Percentiles rank a stretch among this genome's conserved stretches.
These are phyloP conservation scores for Cantharis nigra DNA, from an alignment of 2,888 invertebrate genomes.

Conservation along the genomic window DNA sequence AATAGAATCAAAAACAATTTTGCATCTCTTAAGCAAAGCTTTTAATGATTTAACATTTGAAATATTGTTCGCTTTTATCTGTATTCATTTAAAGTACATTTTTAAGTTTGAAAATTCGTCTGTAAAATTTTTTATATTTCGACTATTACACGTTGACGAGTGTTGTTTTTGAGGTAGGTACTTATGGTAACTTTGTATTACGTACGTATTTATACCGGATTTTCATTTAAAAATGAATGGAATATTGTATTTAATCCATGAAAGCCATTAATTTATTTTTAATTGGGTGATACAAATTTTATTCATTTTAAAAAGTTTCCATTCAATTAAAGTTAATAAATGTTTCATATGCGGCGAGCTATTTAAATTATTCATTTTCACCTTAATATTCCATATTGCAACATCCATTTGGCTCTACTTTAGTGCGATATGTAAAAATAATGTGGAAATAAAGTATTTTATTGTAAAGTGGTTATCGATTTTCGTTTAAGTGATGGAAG, in stretches of 20 bases:
- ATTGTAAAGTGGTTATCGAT: constrained; percentile 28
- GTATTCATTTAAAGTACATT: constrained; percentile 11
- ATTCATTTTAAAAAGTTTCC: background rate
- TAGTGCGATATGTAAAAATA: constrained; percentile 28
- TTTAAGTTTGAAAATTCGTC: background rate
- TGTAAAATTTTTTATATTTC: constrained; percentile 7
- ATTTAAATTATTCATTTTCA: constrained; percentile 5
- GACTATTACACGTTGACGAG: background rate
- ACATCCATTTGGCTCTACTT: constrained; percentile 12
- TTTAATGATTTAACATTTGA: constrained; percentile 10
- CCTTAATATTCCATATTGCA: constrained; percentile 14
- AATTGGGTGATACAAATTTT: background rate
- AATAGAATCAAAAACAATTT: constrained; percentile 13
- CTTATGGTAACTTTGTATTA: background rate
- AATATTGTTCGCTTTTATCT: constrained; percentile 3
- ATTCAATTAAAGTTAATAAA: constrained; percentile 11
- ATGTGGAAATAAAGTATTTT: constrained; percentile 29
- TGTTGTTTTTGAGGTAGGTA: background rate
- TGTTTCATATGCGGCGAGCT: constrained; percentile 9
- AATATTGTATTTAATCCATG: background rate
- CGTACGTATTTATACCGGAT: background rate
- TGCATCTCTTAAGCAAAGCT: background rate
- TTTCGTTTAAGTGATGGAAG: constrained; percentile 30
- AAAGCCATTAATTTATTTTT: background rate
- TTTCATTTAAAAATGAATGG: background rate